These are phyloP conservation scores for Phylloscopus trochilus DNA, from an alignment of 2,113 vertebrate genomes.

Conservation along the genomic window DNA sequence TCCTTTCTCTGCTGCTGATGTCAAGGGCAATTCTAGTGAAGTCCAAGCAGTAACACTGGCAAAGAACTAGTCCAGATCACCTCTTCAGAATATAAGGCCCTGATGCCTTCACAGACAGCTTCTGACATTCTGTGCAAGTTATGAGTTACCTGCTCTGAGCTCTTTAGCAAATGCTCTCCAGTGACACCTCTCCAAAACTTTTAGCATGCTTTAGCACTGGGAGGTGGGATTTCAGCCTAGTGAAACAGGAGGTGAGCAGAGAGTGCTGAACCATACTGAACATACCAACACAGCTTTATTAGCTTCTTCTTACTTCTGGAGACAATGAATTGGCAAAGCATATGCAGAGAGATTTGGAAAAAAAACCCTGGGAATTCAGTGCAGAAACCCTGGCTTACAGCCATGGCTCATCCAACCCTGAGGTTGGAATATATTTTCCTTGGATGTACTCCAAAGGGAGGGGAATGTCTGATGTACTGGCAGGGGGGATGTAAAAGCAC, in stretches of 20 bases:
- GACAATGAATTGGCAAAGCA: slow-evolving; percentile 15
- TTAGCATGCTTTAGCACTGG: background rate
- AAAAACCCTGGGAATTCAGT: background rate
- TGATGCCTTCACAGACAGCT: background rate
- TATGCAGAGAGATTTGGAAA: background rate
- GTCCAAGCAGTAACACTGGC: background rate
- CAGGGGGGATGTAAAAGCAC: background rate
- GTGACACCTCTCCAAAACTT: background rate
- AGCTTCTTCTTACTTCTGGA: background rate
- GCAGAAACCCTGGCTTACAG: slow-evolving; percentile 15
- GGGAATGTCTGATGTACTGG: background rate
- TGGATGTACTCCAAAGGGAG: slow-evolving; percentile 20
- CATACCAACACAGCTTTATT: background rate
- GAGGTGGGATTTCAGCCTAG: background rate
- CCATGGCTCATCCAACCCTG: background rate
- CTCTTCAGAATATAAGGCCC: background rate
- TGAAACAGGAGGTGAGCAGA: background rate
- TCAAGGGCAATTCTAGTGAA: background rate
- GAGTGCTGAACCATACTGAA: background rate
- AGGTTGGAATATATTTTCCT: slow-evolving; percentile 14
- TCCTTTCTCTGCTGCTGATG: background rate
- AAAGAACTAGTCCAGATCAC: background rate
- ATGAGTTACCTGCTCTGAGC: background rate
- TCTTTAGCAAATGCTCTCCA: background rate
- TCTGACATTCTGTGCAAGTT: background rate